A percentile compares a stretch with the other conserved stretches of the same genome.
phyloP scores from a whole-genome alignment of 2,888 invertebrate species.

The Gandaritis pyraliata region DNA sequence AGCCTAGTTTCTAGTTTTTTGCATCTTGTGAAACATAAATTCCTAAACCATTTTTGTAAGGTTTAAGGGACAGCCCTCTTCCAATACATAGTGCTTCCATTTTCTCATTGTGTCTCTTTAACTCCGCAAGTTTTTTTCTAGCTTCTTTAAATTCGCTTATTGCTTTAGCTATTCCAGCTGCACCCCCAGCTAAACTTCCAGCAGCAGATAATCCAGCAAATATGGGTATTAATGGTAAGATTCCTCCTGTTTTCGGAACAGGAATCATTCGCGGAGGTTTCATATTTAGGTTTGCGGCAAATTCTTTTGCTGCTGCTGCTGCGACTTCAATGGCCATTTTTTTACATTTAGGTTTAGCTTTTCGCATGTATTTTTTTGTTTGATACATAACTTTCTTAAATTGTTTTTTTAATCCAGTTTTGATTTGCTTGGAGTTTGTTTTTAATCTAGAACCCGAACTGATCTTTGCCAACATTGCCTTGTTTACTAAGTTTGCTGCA shows the following conservation, averaged over 20 bases:
- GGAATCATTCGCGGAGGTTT: constrained; percentile 2
- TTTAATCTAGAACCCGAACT: neutral
- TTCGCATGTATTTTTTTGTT: neutral
- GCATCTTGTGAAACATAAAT: neutral
- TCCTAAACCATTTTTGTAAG: neutral
- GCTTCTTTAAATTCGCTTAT: constrained; percentile 5
- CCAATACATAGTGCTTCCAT: constrained; percentile 5
- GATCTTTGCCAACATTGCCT: constrained; percentile 20
- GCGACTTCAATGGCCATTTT: constrained; percentile 4
- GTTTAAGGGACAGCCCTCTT: constrained; percentile 1
- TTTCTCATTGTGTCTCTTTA: constrained; percentile 9
- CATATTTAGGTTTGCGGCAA: neutral
- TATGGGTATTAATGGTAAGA: constrained; percentile 10
- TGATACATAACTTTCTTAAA: constrained; percentile 1
- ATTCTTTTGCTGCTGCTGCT: constrained; percentile 1
- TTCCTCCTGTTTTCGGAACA: constrained; percentile 7
- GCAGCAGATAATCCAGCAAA: constrained; percentile 10
- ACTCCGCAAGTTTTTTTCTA: neutral
- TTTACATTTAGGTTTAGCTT: constrained; percentile 4
- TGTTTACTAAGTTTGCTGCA: constrained; percentile 12
- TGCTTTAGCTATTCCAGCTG: constrained; percentile 1
- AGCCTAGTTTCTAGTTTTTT: constrained; percentile 11
- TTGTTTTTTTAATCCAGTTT: constrained; percentile 2
- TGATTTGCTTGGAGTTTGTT: no score
- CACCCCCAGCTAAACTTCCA: neutral